Conservation (phyloP, 2,113 vertebrate species). For the Ammodytes marinus region DNA sequence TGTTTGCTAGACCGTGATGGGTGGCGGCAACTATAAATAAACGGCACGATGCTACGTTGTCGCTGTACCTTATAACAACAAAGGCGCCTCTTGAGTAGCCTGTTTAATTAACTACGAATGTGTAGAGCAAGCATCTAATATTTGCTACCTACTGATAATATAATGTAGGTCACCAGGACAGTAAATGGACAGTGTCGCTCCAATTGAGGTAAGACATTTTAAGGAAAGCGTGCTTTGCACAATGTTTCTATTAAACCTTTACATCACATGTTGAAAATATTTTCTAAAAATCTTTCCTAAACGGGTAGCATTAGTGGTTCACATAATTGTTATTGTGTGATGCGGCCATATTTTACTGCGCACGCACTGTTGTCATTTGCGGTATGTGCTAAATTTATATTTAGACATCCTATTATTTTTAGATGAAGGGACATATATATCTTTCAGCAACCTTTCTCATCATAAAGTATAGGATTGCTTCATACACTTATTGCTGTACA, state of each 20-base stretch:
- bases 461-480: too few relatives aligned
- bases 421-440: not conserved
- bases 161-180: slow-evolving; percentile 71
- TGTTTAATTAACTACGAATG: not conserved
- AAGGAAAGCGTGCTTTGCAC: not conserved
- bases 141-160: slow-evolving; percentile 52
- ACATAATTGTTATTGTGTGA: slow-evolving; percentile 63
- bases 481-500: too few relatives aligned
- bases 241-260: not conserved
- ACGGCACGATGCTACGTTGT: not conserved
- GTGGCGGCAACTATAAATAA: not conserved
- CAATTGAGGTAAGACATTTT: not conserved
- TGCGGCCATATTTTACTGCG: slow-evolving; percentile 46
- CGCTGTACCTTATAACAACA: slow-evolving; percentile 1
- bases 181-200: not conserved
- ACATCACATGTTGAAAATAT: too few relatives aligned
- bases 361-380: not conserved
- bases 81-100: not conserved
- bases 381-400: not conserved
- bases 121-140: slow-evolving; percentile 7
- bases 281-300: not conserved
- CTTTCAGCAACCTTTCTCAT: too few relatives aligned
- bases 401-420: not conserved
- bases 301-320: not conserved
- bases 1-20: not conserved